A percentile compares a stretch with the other conserved stretches of the same genome.
Conservation (phyloP, 2,797 vertebrate genomes). For the Garrulus glandarius region DNA sequence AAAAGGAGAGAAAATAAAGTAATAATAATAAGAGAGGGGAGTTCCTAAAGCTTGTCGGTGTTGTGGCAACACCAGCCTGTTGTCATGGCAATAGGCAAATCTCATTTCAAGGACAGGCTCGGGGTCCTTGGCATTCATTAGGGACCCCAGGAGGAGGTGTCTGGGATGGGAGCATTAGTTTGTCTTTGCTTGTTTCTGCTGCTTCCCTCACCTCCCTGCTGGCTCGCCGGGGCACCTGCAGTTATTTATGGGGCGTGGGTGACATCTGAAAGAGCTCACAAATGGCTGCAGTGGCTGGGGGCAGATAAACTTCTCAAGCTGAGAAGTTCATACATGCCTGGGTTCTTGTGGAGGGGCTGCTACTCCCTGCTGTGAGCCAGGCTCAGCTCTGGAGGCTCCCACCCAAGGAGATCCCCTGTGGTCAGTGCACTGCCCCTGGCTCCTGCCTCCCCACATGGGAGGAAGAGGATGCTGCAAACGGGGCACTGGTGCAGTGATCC, state of each 20-base stretch:
- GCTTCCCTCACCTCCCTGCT: background rate
- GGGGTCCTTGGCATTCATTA: background rate
- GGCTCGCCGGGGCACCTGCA: background rate
- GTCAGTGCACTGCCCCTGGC: accelerated
- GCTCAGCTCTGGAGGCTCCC: accelerated
- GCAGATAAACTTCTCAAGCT: background rate
- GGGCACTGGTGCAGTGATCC: background rate
- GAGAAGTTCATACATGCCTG: accelerated
- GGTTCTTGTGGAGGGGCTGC: accelerated
- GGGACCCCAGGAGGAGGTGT: background rate
- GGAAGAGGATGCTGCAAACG: accelerated
- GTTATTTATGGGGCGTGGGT: background rate
- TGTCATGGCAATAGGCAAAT: slow-evolving; percentile 8
- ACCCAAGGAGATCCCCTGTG: accelerated
- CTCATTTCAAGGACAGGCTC: background rate
- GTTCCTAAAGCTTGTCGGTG: background rate
- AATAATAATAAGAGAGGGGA: background rate
- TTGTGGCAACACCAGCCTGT: background rate
- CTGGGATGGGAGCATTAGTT: background rate
- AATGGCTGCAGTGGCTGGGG: accelerated
- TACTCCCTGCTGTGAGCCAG: accelerated
- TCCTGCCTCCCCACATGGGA: background rate
- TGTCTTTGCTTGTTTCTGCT: background rate
- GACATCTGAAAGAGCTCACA: background rate
- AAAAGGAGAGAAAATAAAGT: background rate